Percentiles rank a stretch among this genome's conserved stretches.
These are phyloP conservation scores for Scaptomyza graminum DNA, from an alignment of 1,140 invertebrate species.

Conservation along the genomic window DNA sequence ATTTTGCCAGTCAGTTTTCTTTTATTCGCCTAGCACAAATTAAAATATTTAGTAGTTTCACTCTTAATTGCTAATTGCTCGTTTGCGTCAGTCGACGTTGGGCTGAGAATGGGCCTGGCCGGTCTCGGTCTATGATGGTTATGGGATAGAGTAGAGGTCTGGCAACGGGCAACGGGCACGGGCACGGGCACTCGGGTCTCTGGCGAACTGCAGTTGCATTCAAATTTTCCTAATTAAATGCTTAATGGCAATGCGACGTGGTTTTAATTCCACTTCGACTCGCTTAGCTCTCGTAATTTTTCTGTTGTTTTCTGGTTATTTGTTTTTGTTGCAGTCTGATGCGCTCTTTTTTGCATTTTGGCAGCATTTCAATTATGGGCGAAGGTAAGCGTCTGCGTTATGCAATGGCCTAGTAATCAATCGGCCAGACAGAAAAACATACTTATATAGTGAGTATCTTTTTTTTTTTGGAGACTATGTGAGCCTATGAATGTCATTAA, in stretches of 20 bases:
- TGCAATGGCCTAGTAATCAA: constrained; percentile 48
- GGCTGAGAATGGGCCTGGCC: neutral
- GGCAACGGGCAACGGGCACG: no score
- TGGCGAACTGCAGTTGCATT: constrained; percentile 61
- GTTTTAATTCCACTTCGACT: constrained; percentile 63
- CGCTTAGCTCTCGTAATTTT: constrained; percentile 1
- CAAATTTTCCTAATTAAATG: constrained; percentile 77
- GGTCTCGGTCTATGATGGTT: neutral
- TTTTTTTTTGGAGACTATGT: neutral
- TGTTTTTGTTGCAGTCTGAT: constrained; percentile 1
- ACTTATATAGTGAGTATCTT: neutral
- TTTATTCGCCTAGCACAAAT: neutral
- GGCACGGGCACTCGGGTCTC: constrained; percentile 1
- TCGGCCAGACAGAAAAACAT: neutral
- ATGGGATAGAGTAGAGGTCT: neutral
- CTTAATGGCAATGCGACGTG: constrained; percentile 78
- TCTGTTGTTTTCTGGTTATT: neutral
- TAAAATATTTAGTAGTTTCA: constrained; percentile 30
- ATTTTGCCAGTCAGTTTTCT: constrained; percentile 24
- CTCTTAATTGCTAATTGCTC: constrained; percentile 79
- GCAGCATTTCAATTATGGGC: constrained; percentile 64
- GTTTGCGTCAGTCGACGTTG: constrained; percentile 62
- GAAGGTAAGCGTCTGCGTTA: constrained; percentile 35
- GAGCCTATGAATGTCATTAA: constrained; percentile 46
- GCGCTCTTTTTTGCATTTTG: constrained; percentile 40